Evolutionary conservation across 2,888 invertebrate species (phyloP).

Genomic region (Phania funesta): DNA sequence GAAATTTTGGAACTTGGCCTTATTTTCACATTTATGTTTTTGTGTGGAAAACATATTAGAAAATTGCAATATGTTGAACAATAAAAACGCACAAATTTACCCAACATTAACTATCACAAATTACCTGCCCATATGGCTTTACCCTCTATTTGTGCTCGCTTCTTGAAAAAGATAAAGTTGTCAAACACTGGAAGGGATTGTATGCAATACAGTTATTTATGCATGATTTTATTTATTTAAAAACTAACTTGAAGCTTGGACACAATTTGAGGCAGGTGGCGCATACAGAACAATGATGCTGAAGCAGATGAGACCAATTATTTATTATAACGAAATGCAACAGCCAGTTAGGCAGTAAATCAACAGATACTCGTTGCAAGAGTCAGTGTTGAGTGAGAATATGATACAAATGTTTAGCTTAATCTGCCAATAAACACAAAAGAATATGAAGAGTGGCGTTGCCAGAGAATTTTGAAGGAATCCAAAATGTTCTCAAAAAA

Average conservation of each 20-base stretch:
- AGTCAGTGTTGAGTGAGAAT: neutral
- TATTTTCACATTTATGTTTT: too few relatives aligned
- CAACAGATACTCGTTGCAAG: neutral
- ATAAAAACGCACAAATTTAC: too few relatives aligned
- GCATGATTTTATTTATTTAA: conserved; percentile 26
- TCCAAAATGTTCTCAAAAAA: too few relatives aligned
- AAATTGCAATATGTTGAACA: too few relatives aligned
- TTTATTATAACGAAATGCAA: neutral
- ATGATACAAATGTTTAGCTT: conserved; percentile 31
- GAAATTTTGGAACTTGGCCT: too few relatives aligned
- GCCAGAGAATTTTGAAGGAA: neutral
- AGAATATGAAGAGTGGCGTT: neutral
- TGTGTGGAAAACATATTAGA: too few relatives aligned
- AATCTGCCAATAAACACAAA: conserved; percentile 31
- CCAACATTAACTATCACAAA: too few relatives aligned
- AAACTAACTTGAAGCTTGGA: conserved; percentile 9
- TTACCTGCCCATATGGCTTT: too few relatives aligned
- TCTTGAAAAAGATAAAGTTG: neutral
- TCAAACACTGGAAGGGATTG: neutral
- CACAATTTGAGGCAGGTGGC: conserved; percentile 45
- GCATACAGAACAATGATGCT: conserved; percentile 7
- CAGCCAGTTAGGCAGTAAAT: neutral
- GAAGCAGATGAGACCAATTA: neutral
- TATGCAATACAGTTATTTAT: conserved; percentile 23
- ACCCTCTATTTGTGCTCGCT: neutral